Base-by-base conservation (phyloP, 2,113 vertebrate species). In the Boulengeromyrus knoepffleri region DNA sequence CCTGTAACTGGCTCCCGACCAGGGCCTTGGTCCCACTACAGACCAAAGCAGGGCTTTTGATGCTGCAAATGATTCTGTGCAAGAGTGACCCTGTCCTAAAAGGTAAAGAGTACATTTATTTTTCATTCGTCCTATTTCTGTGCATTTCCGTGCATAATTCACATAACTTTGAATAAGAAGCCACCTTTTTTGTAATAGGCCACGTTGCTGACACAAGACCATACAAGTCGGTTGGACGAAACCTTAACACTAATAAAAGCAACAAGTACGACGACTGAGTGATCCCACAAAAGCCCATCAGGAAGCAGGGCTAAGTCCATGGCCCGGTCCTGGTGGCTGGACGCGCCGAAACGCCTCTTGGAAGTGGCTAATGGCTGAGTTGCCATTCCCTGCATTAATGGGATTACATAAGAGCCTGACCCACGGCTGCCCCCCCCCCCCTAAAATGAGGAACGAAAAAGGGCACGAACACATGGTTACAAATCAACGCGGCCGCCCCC, bases 331-430 rank as follows among this genome's bases (percentile, higher is more conserved):
- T 62, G 39, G 87, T 9, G 50, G 53, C 49, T 45, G 46, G 49
- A 31, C 70, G 47, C 49, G 17, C 62, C 46, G 3, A 24, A 42
- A 52, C 24, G 45, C 90, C n/a, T 39, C 83, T 58, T 80, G 36
- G n/a, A 47, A 49, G 49, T 46, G 36, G 45, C 70, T 70, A 89
- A 91, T 46, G 39, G 86, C 77, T 86, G 88, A 84, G 90, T 88
- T 87, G 62, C 91, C 53, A 90, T 91, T 91, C 90, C 95, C 90
- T 88, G 39, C 90, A 83, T 92, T 95, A 95, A 95, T 94, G 92
- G 93, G 93, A 94, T 95, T 93, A 95, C 91, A 93, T 93, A 93
- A 94, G 92, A 89, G 93, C 92, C 94, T 90, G 87, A 94, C 93
- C 53, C 70, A 89, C 52, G 94, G 93, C 94, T 93, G 94, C 89